Percentiles rank a stretch among this genome's conserved stretches.
These are phyloP conservation scores for Atta cephalotes DNA, from an alignment of 1,140 invertebrate genomes.

Conservation along the genomic window DNA sequence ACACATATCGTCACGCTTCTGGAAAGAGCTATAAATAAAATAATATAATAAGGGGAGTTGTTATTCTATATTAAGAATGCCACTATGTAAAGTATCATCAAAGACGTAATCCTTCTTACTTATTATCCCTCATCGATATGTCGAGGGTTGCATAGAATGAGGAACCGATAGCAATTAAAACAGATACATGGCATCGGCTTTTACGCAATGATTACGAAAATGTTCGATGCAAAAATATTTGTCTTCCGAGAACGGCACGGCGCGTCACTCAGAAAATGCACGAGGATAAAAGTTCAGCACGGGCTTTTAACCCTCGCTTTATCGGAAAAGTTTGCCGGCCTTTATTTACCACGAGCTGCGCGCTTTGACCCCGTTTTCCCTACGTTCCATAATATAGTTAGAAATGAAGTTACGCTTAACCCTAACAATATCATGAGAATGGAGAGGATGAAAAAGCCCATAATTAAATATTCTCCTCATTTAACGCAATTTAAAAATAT, in stretches of 20 bases:
- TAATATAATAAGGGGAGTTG: neutral
- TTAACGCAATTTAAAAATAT: slow-evolving; percentile 22
- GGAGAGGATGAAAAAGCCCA: neutral
- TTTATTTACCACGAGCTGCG: slow-evolving; percentile 61
- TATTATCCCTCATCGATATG: slow-evolving; percentile 15
- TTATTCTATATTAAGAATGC: neutral
- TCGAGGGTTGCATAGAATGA: slow-evolving; percentile 10
- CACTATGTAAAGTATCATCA: neutral
- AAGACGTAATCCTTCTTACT: slow-evolving; percentile 10
- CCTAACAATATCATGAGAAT: slow-evolving; percentile 41
- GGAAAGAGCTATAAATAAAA: slow-evolving; percentile 12
- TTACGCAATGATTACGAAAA: slow-evolving; percentile 57
- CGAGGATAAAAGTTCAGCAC: slow-evolving; percentile 57
- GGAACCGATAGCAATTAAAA: slow-evolving; percentile 58
- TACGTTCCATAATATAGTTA: slow-evolving; percentile 61
- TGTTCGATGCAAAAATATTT: slow-evolving; percentile 60
- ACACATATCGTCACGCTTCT: neutral
- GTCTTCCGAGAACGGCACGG: slow-evolving; percentile 50
- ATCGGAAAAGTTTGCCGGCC: slow-evolving; percentile 62
- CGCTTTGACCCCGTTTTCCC: slow-evolving; percentile 62
- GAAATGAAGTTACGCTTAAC: slow-evolving; percentile 64
- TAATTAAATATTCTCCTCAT: slow-evolving; percentile 48
- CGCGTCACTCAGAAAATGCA: slow-evolving; percentile 58
- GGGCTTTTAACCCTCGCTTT: slow-evolving; percentile 63
- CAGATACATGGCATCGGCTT: neutral